Evolutionary conservation across 2,797 vertebrate genomes (phyloP), one percentile per base, ranked within the genome.

Genomic region (Pogoniulus pusillus): DNA sequence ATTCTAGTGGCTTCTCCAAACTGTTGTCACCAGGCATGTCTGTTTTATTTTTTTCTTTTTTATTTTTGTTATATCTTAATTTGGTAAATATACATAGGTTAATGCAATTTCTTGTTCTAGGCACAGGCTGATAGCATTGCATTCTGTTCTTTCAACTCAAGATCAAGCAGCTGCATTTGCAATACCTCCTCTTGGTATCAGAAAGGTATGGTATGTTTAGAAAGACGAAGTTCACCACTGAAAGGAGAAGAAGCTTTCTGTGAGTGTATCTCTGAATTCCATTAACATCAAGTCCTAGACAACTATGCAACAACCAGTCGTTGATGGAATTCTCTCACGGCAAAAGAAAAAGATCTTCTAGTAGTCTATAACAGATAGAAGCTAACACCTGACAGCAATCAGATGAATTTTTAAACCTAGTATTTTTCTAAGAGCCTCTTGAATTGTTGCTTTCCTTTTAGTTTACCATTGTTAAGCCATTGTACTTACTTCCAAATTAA

Each of bases 141-240:
- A 99, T 97, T 99, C 99, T 3, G 98, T 99, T 47, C 98, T 99
- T 53, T 99, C 99, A 1, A 99, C 98, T 10, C 98, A 99, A 96
- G 99, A 99, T 91, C 99, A 99, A 95, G 98, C 98, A 82, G 95
- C 98, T 91, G 99, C 99, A 4, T 99, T 99, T 95, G 98, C 97
- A 88, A 80, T 99, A 92, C 99, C 98, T 49, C 98, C 99, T 91
- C 77, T 95, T 96, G 99, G 99, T 66, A 89, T 98, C 66, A 98
- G 99, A 95, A 99, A 99, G 99, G 99, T 99, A 98, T 81, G 72
- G 12, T 71, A 24, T 20, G 47, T 15, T 80, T 74, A 58, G 6
- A 30, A 74, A 57, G 17, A 34, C 57, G 20, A 63, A 55, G 26
- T 23, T 74, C 9, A 14, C 7, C 5, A 53, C 3, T 24, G 11